These are phyloP conservation scores for Pristionchus entomophagus DNA, from an alignment of 2,888 invertebrate species.

Conservation along the genomic window DNA sequence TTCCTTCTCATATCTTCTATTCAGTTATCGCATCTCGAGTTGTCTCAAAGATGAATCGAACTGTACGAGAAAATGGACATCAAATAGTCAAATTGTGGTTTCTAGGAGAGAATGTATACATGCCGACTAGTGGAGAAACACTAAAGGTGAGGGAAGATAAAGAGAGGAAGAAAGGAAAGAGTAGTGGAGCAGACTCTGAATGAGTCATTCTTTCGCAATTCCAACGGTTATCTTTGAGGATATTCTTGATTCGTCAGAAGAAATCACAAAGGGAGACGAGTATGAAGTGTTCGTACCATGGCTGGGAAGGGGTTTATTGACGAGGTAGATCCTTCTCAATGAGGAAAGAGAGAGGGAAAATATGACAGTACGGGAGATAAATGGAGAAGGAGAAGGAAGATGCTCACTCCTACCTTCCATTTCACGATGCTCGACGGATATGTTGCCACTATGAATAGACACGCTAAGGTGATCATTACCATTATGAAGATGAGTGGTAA, in stretches of 20 bases:
- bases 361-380: slow-evolving; percentile 13
- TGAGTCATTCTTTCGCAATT: not conserved
- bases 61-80: not conserved
- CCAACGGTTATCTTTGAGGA: not conserved
- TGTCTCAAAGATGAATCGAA: not conserved
- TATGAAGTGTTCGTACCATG: slow-evolving; percentile 27
- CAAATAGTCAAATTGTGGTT: not conserved
- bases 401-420: slow-evolving; percentile 46
- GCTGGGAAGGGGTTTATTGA: slow-evolving; percentile 14
- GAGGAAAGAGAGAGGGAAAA: not conserved
- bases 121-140: not conserved
- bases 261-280: slow-evolving; percentile 12
- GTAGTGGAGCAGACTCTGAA: not conserved
- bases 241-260: not conserved
- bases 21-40: not conserved
- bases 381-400: slow-evolving; percentile 35
- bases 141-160: not conserved
- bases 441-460: slow-evolving; percentile 26
- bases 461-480: not conserved
- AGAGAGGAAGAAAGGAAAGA: not conserved
- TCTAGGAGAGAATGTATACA: not conserved
- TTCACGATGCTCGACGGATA: slow-evolving; percentile 47
- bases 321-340: not conserved
- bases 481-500: not conserved
- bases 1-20: not conserved